Base-by-base conservation (phyloP, 2,113 vertebrate genomes). In the Rostratula benghalensis region DNA sequence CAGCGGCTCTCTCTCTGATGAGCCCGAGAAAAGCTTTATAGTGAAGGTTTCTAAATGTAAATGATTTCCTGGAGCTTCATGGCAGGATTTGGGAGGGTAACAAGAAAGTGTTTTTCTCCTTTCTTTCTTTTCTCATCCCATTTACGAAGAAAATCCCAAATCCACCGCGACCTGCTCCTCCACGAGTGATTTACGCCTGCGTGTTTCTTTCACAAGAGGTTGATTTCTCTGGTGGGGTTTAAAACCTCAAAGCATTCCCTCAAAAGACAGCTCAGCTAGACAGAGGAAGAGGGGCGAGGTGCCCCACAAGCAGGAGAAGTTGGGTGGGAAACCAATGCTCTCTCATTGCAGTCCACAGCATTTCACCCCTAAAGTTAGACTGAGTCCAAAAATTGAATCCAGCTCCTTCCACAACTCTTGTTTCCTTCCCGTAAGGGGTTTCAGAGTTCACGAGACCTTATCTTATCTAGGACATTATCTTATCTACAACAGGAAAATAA, bases 321-420 rank as follows among this genome's bases (percentile, higher is more conserved):
- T 35, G 25, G 35, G 13, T 4, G 15, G n/a, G n/a, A 67, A 54
- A 35, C 11, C 9, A 39, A 2, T 0, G 3, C 8, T 78, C 13
- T 11, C 23, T 33, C 22, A 5, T 3, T 23, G 50, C 13, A 69
- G 18, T 8, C 35, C 53, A 21, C 15, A 17, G 33, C 4, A 0
- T 51, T 61, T 46, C 48, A 57, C n/a, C 30, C 24, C 33, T 27
- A 48, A 39, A 25, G 0, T 3, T 28, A 43, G 33, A 43, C 21
- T 27, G 39, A 39, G 39, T 39, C 39, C 39, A 39, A 11, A 39
- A 11, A 10, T 11, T 39, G 24, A 53, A 45, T 43, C 45, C 53
- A 59, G 21, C 21, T 65, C 67, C 21, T 27, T 63, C 46, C 1
- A 0, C 5, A 56, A 5, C 9, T 51, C 28, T 22, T 24, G 6